These are phyloP conservation scores for Labia minor DNA, from an alignment of 2,888 invertebrate genomes.

Conservation along the genomic window DNA sequence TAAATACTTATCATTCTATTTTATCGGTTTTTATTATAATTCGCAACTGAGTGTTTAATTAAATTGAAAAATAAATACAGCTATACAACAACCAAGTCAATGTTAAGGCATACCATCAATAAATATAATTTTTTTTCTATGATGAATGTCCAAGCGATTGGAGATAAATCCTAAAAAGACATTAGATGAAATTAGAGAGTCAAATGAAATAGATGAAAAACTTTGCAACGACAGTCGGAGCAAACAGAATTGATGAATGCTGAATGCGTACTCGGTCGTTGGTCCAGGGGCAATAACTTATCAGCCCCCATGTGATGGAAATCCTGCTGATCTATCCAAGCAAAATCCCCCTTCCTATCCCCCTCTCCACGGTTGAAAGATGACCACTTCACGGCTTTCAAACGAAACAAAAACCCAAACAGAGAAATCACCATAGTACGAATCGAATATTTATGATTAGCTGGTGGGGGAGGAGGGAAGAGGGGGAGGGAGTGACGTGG, in stretches of 20 bases:
- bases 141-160: background rate
- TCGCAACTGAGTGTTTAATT: background rate
- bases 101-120: background rate
- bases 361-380: no score
- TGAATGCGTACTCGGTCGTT: background rate
- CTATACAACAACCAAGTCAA: no score
- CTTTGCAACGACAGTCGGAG: background rate
- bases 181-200: background rate
- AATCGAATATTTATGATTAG: no score
- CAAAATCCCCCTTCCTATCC: background rate
- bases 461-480: no score
- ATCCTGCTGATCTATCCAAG: background rate
- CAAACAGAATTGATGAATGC: background rate
- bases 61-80: background rate
- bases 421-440: no score
- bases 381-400: no score
- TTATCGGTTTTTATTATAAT: background rate
- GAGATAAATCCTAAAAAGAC: background rate
- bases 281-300: background rate
- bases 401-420: no score
- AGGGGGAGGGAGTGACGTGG: no score
- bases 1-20: background rate
- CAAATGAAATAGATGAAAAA: background rate
- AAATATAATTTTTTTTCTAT: background rate
- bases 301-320: background rate